These are phyloP conservation scores for Seriola rivoliana DNA, from an alignment of 2,113 vertebrate genomes.

Conservation along the genomic window DNA sequence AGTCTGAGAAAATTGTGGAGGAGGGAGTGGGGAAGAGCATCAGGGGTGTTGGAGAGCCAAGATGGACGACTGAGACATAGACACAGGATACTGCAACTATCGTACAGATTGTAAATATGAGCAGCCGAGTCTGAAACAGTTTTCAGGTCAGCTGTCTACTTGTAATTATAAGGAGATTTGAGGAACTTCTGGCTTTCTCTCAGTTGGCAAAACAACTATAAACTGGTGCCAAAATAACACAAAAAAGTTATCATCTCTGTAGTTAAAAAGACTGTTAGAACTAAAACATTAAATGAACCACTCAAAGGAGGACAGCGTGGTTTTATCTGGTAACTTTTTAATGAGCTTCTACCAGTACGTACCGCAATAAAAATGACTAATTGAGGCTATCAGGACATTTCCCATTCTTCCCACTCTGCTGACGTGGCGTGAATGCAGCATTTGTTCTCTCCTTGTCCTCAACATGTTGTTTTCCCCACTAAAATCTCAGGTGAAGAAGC, in stretches of 20 bases:
- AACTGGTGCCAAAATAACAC: constrained; percentile 15
- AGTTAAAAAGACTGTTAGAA: neutral
- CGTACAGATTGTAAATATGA: neutral
- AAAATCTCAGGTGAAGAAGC: neutral
- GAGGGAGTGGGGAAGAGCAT: constrained; percentile 6
- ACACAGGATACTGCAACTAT: neutral
- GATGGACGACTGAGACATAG: neutral
- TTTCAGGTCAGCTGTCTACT: constrained; percentile 15
- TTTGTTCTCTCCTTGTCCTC: neutral
- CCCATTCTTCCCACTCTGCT: no score
- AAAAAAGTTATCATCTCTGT: neutral
- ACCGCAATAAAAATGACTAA: neutral
- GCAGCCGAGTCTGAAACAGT: constrained; percentile 3
- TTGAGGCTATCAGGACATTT: neutral
- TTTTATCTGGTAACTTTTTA: neutral
- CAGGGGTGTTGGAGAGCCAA: neutral
- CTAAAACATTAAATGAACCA: neutral
- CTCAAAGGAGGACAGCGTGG: neutral
- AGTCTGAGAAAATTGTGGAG: constrained; percentile 33
- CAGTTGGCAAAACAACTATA: constrained; percentile 9
- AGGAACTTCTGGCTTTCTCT: constrained; percentile 16
- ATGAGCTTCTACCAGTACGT: neutral
- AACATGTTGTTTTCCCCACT: neutral
- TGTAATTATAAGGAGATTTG: constrained; percentile 32
- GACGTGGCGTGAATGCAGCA: no score